Evolutionary conservation across 2,113 vertebrate species (phyloP).

Genomic region (Tachuris rubrigastra): DNA sequence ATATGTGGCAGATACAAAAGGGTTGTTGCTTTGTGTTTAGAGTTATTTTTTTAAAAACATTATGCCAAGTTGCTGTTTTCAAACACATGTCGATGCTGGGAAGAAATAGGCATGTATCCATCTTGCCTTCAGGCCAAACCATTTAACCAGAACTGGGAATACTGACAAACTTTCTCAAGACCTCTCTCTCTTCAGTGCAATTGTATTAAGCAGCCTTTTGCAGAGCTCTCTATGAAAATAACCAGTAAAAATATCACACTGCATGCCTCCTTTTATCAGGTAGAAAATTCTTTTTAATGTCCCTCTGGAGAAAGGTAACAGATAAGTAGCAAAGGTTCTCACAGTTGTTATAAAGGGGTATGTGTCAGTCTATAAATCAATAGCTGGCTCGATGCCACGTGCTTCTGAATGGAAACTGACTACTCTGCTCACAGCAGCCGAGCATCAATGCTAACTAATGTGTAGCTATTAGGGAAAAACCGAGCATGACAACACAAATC

Average conservation of each 20-base stretch:
- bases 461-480: slow-evolving; percentile 20
- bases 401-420: background rate
- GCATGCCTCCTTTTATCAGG: background rate
- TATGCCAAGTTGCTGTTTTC: slow-evolving; percentile 51
- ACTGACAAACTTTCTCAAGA: slow-evolving; percentile 35
- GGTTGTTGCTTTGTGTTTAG: background rate
- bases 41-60: background rate
- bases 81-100: slow-evolving; percentile 19
- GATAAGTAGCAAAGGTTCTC: background rate
- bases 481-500: slow-evolving; percentile 32
- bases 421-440: background rate
- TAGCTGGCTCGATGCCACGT: background rate
- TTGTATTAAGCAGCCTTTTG: background rate
- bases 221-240: background rate
- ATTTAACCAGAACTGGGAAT: slow-evolving; percentile 58
- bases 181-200: background rate
- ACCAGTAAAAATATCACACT: background rate
- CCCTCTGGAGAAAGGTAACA: background rate
- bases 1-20: background rate
- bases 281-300: background rate
- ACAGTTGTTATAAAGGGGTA: background rate
- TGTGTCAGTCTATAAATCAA: slow-evolving; percentile 5
- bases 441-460: slow-evolving; percentile 14
- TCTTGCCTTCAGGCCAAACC: slow-evolving; percentile 36
- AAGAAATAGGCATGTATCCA: slow-evolving; percentile 45